Base-by-base conservation (phyloP, 2,797 vertebrate genomes). In the Ciconia nigra region DNA sequence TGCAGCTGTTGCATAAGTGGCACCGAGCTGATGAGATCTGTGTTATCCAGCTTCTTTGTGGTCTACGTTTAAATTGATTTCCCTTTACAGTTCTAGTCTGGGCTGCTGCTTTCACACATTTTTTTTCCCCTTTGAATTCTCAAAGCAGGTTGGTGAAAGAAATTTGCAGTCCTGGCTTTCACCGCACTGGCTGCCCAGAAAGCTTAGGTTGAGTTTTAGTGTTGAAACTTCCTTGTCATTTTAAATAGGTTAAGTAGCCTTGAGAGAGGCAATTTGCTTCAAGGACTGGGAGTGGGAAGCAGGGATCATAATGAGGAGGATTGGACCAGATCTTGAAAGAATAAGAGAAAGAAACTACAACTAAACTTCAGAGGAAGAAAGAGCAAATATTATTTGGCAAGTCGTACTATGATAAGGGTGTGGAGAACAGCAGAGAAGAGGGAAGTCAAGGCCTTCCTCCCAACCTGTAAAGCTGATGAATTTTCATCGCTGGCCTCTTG, bases 31-130 rank as follows among this genome's bases (percentile, higher is more conserved):
- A 76, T 12, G 7, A 91, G 13, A 17, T 85, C 39, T 87, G 57
- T 95, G 35, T 85, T 93, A 73, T 72, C 59, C 83, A 84, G 2
- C n/a, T 20, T 90, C 57, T 95, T 92, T 94, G 83, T 90, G 70
- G 83, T 84, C 62, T 90, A 93, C 83, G 86, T 63, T 90, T 90
- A 95, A 94, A 97, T 83, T 63, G 78, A 93, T 83, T 95, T 97
- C 93, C 41, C 54, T 87, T 39, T 93, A 31, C 26, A 77, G 39
- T 83, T 90, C 46, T 83, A 59, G 47, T 39, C n/a, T 90, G 41
- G 16, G 26, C 54, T 96, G 17, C 22, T 87, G 47, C 88, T 89
- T 95, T 94, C 15, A 47, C 1, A 8, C 29, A 13, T 12, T 74
- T 49, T 29, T 58, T 49, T 41, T 5, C 15, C 26, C 15, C 26